Percentiles rank a stretch among this genome's conserved stretches.
phyloP scores from a whole-genome alignment of 1,140 invertebrate species.

The Magallana gigas region DNA sequence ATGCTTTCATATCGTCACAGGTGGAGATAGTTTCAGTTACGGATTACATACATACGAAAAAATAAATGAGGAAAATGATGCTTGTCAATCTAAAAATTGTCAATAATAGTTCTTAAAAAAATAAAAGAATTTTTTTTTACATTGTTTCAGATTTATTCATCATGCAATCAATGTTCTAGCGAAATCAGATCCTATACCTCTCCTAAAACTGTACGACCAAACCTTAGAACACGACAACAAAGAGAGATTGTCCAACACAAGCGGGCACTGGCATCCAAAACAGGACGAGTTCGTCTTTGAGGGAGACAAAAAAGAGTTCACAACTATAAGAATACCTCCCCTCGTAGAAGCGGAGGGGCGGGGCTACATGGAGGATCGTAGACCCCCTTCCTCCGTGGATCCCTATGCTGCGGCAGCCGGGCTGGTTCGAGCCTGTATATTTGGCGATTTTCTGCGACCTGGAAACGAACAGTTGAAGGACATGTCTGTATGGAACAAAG shows the following conservation, averaged over 20 bases:
- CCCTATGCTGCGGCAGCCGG: constrained; percentile 84
- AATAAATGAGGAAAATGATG: too few species aligned
- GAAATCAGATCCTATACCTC: constrained; percentile 90
- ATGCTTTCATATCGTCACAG: too few species aligned
- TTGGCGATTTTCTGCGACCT: constrained; percentile 19
- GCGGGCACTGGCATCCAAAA: constrained; percentile 73
- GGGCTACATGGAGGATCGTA: constrained; percentile 94
- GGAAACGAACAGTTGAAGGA: background rate
- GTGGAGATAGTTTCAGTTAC: too few species aligned
- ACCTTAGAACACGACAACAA: constrained; percentile 76
- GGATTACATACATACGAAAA: too few species aligned
- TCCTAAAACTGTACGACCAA: constrained; percentile 90
- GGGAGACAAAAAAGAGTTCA: constrained; percentile 80
- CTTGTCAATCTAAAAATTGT: too few species aligned
- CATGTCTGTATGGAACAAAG: background rate
- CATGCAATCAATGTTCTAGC: constrained; percentile 87
- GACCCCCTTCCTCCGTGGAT: constrained; percentile 95
- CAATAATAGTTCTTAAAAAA: too few species aligned
- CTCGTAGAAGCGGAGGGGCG: constrained; percentile 88
- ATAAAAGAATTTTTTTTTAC: background rate
- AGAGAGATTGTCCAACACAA: constrained; percentile 72
- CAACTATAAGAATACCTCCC: constrained; percentile 82
- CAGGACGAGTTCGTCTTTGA: constrained; percentile 73
- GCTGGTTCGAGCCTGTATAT: constrained; percentile 61
- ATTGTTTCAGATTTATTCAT: constrained; percentile 75